Base-by-base conservation (phyloP, 2,113 vertebrate species). In the Dromas ardeola region DNA sequence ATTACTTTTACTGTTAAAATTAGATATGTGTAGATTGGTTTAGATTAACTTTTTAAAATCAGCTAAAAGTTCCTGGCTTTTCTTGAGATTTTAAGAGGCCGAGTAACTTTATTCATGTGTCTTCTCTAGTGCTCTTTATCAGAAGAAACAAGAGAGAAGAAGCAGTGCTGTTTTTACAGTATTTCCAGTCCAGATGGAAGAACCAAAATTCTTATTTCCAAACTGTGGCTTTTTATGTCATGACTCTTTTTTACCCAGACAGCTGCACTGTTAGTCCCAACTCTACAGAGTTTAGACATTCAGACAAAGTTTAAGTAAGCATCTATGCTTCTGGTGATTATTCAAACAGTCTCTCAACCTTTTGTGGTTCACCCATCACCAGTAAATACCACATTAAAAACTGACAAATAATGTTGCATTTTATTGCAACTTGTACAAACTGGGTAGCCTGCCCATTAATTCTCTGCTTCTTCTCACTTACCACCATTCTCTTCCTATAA, bases 311-410 rank as follows among this genome's bases (percentile, higher is more conserved):
- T 89, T 82, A 91, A 93, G 43, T 93, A 80, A 91, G 36, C 9
- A 42, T 65, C 73, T 79, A 3, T 0, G 1, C 25, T 70, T 77
- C 74, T 50, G 47, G 90, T 86, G 58, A 92, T 94, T 95, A 90
- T 70, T 95, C 90, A 96, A 78, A 74, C 15, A 92, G 79, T 90
- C 85, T 96, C 59, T 88, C 85, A 94, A 13, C 45, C 59, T 94
- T 95, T 81, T 81, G 25, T 90, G 55, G 4, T 86, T 94, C 90
- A 88, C 90, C 82, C 58, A 93, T 95, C 90, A 96, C 22, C n/a
- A 50, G 72, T 76, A 93, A 95, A 91, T 81, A 93, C 74, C 52
- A 71, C 61, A 81, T 91, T 97, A 86, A 76, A 95, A 92, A 71
- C 65, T 84, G 91, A 84, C 56, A 95, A 93, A 96, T 90, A 88